Conservation (phyloP, 2,797 vertebrate genomes). For the Tiaroga cobitis region DNA sequence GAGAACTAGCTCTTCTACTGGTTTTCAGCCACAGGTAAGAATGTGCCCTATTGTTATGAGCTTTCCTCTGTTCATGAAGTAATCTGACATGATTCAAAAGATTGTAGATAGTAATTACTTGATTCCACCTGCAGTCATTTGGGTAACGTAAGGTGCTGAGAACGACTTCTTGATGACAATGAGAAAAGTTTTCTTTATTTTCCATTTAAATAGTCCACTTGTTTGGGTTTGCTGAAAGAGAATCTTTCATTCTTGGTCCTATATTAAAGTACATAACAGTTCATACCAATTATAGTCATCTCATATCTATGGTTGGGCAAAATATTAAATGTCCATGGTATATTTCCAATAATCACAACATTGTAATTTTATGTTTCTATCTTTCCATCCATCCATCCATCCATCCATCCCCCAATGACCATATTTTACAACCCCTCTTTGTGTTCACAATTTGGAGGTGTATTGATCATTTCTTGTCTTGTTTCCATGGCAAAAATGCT, state of each 20-base stretch:
- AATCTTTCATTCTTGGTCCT: background rate
- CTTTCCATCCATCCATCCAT: too few relatives aligned
- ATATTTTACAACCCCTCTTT: background rate
- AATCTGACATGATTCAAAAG: slow-evolving; percentile 27
- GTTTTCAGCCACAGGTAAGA: slow-evolving; percentile 47
- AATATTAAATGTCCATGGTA: background rate
- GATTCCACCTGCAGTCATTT: slow-evolving; percentile 35
- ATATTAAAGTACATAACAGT: background rate
- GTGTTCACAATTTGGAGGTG: background rate
- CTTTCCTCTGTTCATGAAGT: slow-evolving; percentile 31
- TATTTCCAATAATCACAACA: background rate
- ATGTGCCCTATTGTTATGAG: slow-evolving; percentile 39
- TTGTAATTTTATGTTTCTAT: background rate
- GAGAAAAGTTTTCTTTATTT: slow-evolving; percentile 36
- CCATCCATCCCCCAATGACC: too few relatives aligned
- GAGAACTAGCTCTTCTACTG: slow-evolving; percentile 14
- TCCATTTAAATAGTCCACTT: background rate
- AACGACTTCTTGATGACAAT: slow-evolving; percentile 25
- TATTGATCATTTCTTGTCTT: background rate
- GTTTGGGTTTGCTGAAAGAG: background rate
- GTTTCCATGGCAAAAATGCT: background rate
- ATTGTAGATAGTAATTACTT: slow-evolving; percentile 49
- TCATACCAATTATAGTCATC: background rate
- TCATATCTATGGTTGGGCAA: background rate
- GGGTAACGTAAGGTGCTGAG: slow-evolving; percentile 39